Conservation (phyloP, 2,797 vertebrate genomes). For the Pagetopsis macropterus region DNA sequence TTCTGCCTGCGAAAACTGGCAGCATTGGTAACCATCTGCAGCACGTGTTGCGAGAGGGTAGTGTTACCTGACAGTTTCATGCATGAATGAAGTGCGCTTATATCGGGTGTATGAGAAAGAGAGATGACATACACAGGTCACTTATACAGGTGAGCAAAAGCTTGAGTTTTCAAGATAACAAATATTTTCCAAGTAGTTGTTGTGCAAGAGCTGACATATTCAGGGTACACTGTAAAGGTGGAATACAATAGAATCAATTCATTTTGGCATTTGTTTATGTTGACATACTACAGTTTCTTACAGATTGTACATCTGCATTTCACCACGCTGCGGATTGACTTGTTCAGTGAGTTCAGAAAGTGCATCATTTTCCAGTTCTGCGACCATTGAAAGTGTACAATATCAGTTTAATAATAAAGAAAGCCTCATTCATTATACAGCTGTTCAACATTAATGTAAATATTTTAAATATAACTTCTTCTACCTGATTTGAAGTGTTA, state of each 20-base stretch:
- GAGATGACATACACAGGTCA: conserved; percentile 49
- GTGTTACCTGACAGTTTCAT: conserved; percentile 70
- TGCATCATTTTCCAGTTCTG: neutral
- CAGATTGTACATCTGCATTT: conserved; percentile 16
- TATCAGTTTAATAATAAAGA: neutral
- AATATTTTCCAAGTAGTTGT: conserved; percentile 31
- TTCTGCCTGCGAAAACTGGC: conserved; percentile 61
- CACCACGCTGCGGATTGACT: conserved; percentile 12
- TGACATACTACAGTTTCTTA: neutral
- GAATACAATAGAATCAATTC: conserved; percentile 32
- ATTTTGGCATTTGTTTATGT: conserved; percentile 37
- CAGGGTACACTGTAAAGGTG: conserved; percentile 42
- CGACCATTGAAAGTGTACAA: neutral
- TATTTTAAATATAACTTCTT: neutral
- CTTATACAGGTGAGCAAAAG: conserved; percentile 57
- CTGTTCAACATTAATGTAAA: neutral
- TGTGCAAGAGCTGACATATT: conserved; percentile 49
- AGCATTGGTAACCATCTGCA: conserved; percentile 69
- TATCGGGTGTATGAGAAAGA: conserved; percentile 44
- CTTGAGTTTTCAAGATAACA: conserved; percentile 51
- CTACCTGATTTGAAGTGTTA: neutral
- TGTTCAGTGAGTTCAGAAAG: conserved; percentile 13
- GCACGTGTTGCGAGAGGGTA: conserved; percentile 50
- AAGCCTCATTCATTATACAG: neutral
- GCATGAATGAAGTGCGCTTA: conserved; percentile 51